Evolutionary conservation across 2,888 invertebrate genomes (phyloP), one percentile per base, ranked within the genome.

Genomic region (Pammene aurita): DNA sequence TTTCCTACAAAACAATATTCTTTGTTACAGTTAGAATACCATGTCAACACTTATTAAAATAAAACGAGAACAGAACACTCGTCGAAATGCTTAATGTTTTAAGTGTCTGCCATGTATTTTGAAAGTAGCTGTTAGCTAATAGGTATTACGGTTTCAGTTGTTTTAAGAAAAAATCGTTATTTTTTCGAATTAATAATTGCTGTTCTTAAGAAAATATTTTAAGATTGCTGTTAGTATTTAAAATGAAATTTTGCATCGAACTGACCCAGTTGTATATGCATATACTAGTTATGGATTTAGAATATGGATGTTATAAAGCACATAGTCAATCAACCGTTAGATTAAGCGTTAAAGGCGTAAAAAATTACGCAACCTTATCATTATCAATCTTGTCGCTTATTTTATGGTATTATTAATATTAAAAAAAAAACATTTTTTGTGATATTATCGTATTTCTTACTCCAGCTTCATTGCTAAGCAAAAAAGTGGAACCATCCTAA

Each of bases 1-100:
- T 88, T 88, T 86, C 83, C 80, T 82, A 83, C 77, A 76, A 75
- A 67, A 55, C 55, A 57, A 82, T 80, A 46, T 1, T 42, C 11
- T 80, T 73, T 75, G 77, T 78, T 75, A 64, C 72, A 77, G 77
- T 78, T 75, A 64, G 72, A 77, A 79, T 80, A 73, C 7, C 66
- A 64, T 84, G 83, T 87, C 84, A 78, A 83, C 83, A 84, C 81
- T 81, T 73, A 83, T 81, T 81, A 73, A 74, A 78, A 82, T 76
- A 80, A 81, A 81, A 73, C 81, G 83, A 80, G 80, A 66, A 50
- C 34, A 58, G 48, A 58, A 58, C 58, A 69, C 66, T 56, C 60
- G 66, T 63, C 66, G 70, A 72, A 71, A 70, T 50, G 67, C 44
- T 56, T 38, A 14, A 57, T 68, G 67, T 62, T 34, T 57, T 58